Conservation (phyloP, 2,113 vertebrate species). For the Rhabdornis inornatus region DNA sequence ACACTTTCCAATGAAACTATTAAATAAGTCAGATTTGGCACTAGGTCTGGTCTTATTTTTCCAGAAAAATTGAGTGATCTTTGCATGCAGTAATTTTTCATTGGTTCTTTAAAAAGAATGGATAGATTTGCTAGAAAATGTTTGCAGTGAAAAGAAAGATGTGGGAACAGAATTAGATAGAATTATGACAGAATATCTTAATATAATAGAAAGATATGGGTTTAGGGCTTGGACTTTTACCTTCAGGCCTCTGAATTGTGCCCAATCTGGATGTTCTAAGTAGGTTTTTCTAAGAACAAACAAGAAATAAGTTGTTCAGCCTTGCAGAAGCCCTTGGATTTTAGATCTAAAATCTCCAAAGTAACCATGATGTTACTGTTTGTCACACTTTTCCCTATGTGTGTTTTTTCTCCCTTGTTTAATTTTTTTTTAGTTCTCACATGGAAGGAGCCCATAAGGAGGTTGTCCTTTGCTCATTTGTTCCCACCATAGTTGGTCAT, state of each 20-base stretch:
- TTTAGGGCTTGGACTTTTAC: neutral
- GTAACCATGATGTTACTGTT: neutral
- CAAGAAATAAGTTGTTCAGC: neutral
- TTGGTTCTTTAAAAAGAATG: neutral
- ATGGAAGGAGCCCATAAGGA: neutral
- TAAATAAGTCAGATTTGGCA: neutral
- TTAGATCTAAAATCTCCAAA: neutral
- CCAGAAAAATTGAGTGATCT: neutral
- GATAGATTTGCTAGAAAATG: neutral
- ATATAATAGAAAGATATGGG: neutral
- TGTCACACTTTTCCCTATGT: neutral
- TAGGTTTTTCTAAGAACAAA: neutral
- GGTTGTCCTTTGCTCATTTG: neutral
- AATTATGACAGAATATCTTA: neutral
- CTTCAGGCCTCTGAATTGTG: neutral
- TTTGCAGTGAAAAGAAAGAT: neutral
- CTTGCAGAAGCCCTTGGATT: neutral
- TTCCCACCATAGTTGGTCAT: neutral
- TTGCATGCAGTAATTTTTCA: neutral
- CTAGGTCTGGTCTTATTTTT: neutral
- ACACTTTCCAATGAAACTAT: neutral
- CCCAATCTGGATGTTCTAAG: neutral
- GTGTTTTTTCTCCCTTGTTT: neutral
- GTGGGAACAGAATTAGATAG: neutral
- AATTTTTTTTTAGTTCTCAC: neutral